Conservation (phyloP, 2,888 invertebrate genomes). For the Lasioglossum vierecki region DNA sequence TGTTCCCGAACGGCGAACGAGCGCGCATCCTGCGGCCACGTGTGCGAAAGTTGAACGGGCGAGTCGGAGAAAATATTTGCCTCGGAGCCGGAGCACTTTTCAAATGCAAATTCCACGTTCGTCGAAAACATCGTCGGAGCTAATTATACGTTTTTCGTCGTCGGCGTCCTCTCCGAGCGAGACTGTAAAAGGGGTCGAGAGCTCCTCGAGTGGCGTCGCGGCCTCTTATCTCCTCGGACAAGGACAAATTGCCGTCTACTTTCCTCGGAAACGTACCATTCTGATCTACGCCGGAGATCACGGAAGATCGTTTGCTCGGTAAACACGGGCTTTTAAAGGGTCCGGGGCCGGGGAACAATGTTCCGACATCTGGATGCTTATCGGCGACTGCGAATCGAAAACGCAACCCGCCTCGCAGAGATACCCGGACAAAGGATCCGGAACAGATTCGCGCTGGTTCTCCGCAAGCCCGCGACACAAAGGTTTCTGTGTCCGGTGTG, state of each 20-base stretch:
- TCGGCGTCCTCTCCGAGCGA: neutral
- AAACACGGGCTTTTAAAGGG: conserved; percentile 37
- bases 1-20: neutral
- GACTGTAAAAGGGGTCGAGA: neutral
- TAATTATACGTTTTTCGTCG: conserved; percentile 2
- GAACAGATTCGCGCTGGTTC: conserved; percentile 39
- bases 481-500: conserved; percentile 13
- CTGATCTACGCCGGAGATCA: conserved; percentile 39
- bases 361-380: conserved; percentile 53
- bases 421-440: conserved; percentile 43
- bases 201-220: neutral
- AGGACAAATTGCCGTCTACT: conserved; percentile 42
- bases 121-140: neutral
- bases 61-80: neutral
- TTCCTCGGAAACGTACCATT: conserved; percentile 27
- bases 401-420: conserved; percentile 25
- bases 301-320: conserved; percentile 25
- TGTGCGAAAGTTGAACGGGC: neutral
- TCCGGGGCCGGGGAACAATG: conserved; percentile 20
- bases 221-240: conserved; percentile 33
- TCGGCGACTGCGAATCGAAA: conserved; percentile 40
- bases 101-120: neutral
- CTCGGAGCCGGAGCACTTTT: neutral
- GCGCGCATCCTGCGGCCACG: neutral
- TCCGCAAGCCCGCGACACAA: neutral